These are phyloP conservation scores for Temnothorax unifasciatus DNA, from an alignment of 2,888 invertebrate species.

Conservation along the genomic window DNA sequence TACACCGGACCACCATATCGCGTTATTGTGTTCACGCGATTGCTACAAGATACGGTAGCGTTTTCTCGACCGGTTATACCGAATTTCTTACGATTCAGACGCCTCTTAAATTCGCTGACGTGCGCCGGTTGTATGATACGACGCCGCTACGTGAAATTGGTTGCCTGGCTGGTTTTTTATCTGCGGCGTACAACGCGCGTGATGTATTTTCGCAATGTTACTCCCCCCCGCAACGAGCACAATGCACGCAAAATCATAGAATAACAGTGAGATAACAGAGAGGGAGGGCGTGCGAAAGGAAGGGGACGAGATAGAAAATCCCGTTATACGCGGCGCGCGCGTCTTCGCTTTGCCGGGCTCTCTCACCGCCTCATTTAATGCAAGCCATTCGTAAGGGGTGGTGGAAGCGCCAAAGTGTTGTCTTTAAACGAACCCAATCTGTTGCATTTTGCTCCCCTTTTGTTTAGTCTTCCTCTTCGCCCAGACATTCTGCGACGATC, in stretches of 20 bases:
- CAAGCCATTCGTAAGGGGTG: constrained; percentile 56
- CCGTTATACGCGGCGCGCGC: constrained; percentile 21
- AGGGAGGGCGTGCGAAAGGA: neutral
- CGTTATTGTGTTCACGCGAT: constrained; percentile 17
- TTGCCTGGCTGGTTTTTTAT: constrained; percentile 38
- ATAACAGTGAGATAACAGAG: constrained; percentile 31
- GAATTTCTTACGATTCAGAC: constrained; percentile 45
- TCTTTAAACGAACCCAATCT: constrained; percentile 62
- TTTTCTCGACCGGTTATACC: constrained; percentile 30
- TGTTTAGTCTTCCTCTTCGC: neutral
- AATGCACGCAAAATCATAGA: constrained; percentile 51
- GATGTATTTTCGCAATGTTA: constrained; percentile 46
- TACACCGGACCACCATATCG: neutral
- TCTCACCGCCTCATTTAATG: constrained; percentile 65
- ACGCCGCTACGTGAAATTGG: constrained; percentile 38
- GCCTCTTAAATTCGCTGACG: constrained; percentile 48
- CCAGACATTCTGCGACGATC: neutral
- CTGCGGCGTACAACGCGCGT: constrained; percentile 27
- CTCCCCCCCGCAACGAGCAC: constrained; percentile 35
- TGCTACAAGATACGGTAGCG: neutral
- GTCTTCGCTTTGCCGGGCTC: constrained; percentile 54
- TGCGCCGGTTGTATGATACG: constrained; percentile 30
- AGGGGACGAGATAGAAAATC: constrained; percentile 52
- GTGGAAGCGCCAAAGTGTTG: constrained; percentile 56
- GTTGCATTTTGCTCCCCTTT: constrained; percentile 60